phyloP scores from a whole-genome alignment of 2,888 invertebrate genomes.

The Dicyrtoma fusca region DNA sequence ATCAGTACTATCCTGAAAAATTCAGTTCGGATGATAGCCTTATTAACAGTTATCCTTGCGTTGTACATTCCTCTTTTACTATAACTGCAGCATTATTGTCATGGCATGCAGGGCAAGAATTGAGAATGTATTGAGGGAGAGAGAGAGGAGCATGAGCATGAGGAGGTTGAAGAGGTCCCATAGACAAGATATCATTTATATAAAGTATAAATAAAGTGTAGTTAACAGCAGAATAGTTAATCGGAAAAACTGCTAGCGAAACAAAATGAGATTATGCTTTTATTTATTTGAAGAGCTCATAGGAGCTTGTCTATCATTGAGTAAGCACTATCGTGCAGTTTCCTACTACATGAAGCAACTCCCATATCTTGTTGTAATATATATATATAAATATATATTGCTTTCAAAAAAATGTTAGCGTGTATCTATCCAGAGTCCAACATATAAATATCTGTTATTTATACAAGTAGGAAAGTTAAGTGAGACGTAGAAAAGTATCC shows the following conservation, averaged over 20 bases:
- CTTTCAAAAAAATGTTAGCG: too few species aligned
- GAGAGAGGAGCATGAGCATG: neutral
- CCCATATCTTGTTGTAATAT: neutral
- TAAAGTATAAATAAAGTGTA: neutral
- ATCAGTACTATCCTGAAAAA: too few species aligned
- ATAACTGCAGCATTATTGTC: too few species aligned
- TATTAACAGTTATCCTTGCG: too few species aligned
- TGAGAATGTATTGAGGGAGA: constrained; percentile 26
- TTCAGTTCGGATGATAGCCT: too few species aligned
- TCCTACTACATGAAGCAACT: neutral
- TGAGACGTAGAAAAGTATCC: constrained; percentile 10
- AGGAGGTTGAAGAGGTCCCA: neutral
- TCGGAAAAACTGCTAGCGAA: too few species aligned
- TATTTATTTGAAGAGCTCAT: too few species aligned
- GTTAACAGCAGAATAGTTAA: too few species aligned
- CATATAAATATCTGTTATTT: constrained; percentile 9
- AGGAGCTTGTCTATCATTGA: neutral
- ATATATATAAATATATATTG: neutral
- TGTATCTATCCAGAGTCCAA: too few species aligned
- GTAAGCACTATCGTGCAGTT: neutral
- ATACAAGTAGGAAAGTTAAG: neutral
- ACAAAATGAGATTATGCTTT: too few species aligned
- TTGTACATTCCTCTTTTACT: too few species aligned
- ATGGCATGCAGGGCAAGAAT: too few species aligned
- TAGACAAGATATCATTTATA: neutral